A percentile compares a stretch with the other conserved stretches of the same genome.
Conservation (phyloP, 2,797 vertebrate genomes). For the Pelodytes ibericus region DNA sequence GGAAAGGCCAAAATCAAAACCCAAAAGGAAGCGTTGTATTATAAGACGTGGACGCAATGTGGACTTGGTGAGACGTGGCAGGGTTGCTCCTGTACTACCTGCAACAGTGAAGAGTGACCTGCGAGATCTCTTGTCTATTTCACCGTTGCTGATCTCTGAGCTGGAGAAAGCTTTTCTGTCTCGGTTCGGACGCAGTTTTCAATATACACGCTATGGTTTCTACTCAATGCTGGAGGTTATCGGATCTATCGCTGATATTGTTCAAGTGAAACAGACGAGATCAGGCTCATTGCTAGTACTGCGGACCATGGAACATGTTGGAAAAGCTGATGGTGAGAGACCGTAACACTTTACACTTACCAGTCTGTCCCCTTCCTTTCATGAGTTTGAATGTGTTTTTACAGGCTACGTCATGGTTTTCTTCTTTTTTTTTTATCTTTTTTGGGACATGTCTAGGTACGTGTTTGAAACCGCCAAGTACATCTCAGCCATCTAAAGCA, state of each 20-base stretch:
- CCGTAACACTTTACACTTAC: too few species aligned
- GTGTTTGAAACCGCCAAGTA: background rate
- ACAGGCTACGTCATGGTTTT: background rate
- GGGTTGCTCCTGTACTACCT: constrained; percentile 70
- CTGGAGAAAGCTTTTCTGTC: constrained; percentile 75
- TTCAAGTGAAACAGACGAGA: constrained; percentile 76
- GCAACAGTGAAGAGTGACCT: constrained; percentile 80
- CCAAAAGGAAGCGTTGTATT: background rate
- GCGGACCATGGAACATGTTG: constrained; percentile 57
- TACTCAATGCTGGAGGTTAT: constrained; percentile 81
- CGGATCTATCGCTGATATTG: constrained; percentile 71
- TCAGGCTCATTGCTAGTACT: constrained; percentile 80
- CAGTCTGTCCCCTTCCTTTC: too few species aligned
- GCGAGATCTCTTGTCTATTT: constrained; percentile 77
- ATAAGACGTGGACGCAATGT: background rate
- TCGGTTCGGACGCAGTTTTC: constrained; percentile 77
- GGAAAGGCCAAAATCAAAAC: background rate
- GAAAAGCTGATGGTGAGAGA: constrained; percentile 5
- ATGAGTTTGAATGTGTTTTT: too few species aligned
- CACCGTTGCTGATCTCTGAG: constrained; percentile 78
- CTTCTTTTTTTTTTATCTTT: background rate
- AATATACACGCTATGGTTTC: constrained; percentile 80
- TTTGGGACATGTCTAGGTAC: background rate
- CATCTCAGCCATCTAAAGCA: background rate
- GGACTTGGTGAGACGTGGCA: constrained; percentile 67